Conservation (phyloP, 2,113 vertebrate genomes). For the Corynorhinus townsendii region DNA sequence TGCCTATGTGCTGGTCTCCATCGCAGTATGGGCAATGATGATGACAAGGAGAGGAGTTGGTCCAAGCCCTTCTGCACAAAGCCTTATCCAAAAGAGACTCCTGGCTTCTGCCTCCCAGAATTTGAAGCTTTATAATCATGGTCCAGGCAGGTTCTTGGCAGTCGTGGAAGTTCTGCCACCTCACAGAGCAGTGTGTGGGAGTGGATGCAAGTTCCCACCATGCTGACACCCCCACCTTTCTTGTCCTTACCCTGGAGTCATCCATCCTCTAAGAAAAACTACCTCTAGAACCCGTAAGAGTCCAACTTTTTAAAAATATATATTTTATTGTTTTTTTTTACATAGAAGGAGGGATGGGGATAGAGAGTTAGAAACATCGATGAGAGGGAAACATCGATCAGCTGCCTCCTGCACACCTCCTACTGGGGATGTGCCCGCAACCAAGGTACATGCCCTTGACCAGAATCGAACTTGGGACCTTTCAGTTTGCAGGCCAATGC, state of each 20-base stretch:
- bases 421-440: no score
- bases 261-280: not conserved
- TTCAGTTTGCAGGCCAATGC: no score
- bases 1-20: not conserved
- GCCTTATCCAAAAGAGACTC: not conserved
- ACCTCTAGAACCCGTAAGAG: not conserved
- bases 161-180: not conserved
- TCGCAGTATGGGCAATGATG: no score
- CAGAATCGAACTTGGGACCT: no score
- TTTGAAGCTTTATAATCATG: not conserved
- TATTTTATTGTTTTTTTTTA: no score
- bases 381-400: no score
- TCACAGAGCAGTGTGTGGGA: not conserved
- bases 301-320: not conserved
- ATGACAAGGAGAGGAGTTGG: not conserved
- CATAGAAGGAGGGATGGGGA: no score
- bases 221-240: not conserved
- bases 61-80: not conserved
- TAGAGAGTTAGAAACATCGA: no score
- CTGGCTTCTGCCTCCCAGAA: not conserved
- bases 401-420: no score
- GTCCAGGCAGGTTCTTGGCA: not conserved
- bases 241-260: not conserved
- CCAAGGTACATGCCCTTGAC: no score
- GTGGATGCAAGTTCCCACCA: not conserved